Evolutionary conservation across 64 coral and sea anemone species (phyloP).

Genomic region (Orbicella faveolata): DNA sequence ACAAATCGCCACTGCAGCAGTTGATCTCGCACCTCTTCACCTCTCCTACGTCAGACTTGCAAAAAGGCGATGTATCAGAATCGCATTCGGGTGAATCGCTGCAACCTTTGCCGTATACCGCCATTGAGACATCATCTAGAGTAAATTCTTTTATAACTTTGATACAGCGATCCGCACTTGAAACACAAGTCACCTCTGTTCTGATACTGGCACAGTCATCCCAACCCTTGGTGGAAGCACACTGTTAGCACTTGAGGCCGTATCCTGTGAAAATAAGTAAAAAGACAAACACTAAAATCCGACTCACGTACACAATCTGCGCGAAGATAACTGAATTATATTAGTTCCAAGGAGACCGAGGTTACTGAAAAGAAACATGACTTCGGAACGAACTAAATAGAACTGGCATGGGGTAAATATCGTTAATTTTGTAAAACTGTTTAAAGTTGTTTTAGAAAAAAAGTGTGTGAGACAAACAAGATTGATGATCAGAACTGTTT

Average conservation of each 20-base stretch:
- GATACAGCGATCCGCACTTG: not conserved
- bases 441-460: no score
- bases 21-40: not conserved
- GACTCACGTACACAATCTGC: no score
- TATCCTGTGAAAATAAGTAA: not conserved
- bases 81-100: not conserved
- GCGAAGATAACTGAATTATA: no score
- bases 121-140: not conserved
- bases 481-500: no score
- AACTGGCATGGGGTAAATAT: no score
- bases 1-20: conserved; percentile 12
- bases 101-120: not conserved
- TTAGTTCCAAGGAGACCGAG: no score
- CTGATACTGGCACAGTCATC: not conserved
- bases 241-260: not conserved
- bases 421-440: no score
- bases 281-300: no score
- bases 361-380: no score
- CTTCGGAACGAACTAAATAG: no score
- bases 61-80: not conserved
- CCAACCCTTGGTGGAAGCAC: not conserved
- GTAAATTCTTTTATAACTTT: not conserved
- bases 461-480: no score
- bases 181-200: not conserved
- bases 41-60: not conserved